Evolutionary conservation across 2,113 vertebrate species (phyloP).

Genomic region (Nannospalax galili): DNA sequence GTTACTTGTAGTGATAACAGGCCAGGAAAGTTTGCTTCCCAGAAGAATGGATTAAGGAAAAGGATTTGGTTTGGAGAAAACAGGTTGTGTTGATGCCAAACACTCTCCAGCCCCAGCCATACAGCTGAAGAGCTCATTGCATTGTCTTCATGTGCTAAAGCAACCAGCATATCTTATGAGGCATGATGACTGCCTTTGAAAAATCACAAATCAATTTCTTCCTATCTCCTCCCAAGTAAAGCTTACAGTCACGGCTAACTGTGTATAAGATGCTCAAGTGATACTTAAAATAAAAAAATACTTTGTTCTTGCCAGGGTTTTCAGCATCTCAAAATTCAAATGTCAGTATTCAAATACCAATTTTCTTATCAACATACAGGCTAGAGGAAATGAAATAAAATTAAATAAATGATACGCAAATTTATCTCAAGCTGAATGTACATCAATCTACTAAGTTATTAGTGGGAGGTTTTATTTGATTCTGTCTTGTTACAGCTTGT

Average conservation of each 20-base stretch:
- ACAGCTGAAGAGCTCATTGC: not conserved
- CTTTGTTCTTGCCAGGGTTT: conserved; percentile 66
- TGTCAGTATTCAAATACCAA: conserved; percentile 71
- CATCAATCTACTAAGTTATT: not conserved
- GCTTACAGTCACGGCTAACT: conserved; percentile 39
- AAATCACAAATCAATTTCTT: not conserved
- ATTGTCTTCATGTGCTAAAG: conserved; percentile 21
- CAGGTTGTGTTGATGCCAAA: conserved; percentile 30
- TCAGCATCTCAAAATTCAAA: conserved; percentile 69
- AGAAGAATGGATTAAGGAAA: conserved; percentile 59
- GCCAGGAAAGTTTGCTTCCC: conserved; percentile 30
- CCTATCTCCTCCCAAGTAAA: conserved; percentile 48
- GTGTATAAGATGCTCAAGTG: not conserved
- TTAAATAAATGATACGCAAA: conserved; percentile 28
- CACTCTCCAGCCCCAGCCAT: conserved; percentile 43
- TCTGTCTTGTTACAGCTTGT: not conserved
- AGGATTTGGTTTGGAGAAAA: conserved; percentile 55
- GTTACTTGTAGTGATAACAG: conserved; percentile 9
- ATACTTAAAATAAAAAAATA: conserved; percentile 58
- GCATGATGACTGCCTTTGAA: not conserved
- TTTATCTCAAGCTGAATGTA: not conserved
- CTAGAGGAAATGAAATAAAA: conserved; percentile 59
- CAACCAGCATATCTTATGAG: not conserved
- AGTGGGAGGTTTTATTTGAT: not conserved
- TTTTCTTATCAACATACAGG: conserved; percentile 51